Evolutionary conservation across 92 coral and sea anemone genomes (phyloP).

Genomic region (Montipora capitata): DNA sequence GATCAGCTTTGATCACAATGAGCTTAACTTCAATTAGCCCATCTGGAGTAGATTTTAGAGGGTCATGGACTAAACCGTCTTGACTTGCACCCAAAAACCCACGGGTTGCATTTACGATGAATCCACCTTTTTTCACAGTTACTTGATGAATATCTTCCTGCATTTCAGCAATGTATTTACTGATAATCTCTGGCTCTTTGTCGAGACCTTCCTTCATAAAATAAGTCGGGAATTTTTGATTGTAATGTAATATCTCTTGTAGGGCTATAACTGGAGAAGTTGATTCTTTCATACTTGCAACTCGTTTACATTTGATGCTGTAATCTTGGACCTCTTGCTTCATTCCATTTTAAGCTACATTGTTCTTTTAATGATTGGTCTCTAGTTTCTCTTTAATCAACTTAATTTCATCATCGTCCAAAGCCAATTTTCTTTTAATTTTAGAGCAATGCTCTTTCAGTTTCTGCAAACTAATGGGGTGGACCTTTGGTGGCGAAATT

Average conservation of each 20-base stretch:
- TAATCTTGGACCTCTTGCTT: slow-evolving; percentile 48
- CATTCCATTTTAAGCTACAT: slow-evolving; percentile 51
- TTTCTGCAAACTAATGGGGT: slow-evolving; percentile 37
- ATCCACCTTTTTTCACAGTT: slow-evolving; percentile 35
- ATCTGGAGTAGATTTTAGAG: not conserved
- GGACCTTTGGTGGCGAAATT: slow-evolving; percentile 63
- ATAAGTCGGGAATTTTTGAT: not conserved
- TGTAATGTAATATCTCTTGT: slow-evolving; percentile 45
- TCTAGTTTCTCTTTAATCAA: slow-evolving; percentile 14
- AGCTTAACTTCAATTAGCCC: slow-evolving; percentile 13
- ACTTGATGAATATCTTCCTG: slow-evolving; percentile 43
- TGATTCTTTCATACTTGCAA: slow-evolving; percentile 41
- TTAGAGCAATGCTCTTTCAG: slow-evolving; percentile 34
- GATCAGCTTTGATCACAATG: not conserved
- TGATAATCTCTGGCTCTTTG: slow-evolving; percentile 44
- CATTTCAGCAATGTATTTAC: slow-evolving; percentile 49
- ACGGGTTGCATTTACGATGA: slow-evolving; percentile 31
- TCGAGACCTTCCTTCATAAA: slow-evolving; percentile 1
- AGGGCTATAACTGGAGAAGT: slow-evolving; percentile 49
- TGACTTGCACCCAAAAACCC: slow-evolving; percentile 35
- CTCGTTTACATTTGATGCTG: slow-evolving; percentile 56
- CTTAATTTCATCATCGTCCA: slow-evolving; percentile 25
- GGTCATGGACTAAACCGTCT: slow-evolving; percentile 8
- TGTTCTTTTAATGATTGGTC: slow-evolving; percentile 36
- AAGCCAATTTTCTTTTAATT: slow-evolving; percentile 46